These are phyloP conservation scores for Brachyopa scutellaris DNA, from an alignment of 2,888 invertebrate genomes.

Conservation along the genomic window DNA sequence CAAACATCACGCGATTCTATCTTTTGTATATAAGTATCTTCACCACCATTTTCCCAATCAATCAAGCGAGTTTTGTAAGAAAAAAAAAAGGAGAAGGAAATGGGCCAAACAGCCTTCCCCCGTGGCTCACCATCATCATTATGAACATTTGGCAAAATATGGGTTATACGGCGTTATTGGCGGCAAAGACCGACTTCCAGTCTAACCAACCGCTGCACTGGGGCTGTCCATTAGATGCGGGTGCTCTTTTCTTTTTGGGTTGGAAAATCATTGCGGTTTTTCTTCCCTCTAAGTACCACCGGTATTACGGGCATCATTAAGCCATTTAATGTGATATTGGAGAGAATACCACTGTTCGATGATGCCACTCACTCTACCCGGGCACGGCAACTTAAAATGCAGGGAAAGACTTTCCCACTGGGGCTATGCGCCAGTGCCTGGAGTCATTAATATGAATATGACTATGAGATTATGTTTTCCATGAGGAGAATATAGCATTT, in stretches of 20 bases:
- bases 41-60: background rate
- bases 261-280: background rate
- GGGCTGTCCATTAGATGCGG: slow-evolving; percentile 1
- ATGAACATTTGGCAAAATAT: slow-evolving; percentile 1
- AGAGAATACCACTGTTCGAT: background rate
- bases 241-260: background rate
- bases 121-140: background rate
- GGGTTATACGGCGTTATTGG: background rate
- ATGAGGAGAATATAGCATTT: slow-evolving; percentile 3
- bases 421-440: slow-evolving; percentile 6
- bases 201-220: background rate
- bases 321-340: slow-evolving; percentile 3
- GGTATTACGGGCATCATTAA: slow-evolving; percentile 23
- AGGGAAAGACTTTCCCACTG: slow-evolving; percentile 32
- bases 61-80: background rate
- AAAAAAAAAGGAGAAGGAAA: background rate
- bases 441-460: slow-evolving; percentile 33
- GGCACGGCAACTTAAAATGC: background rate
- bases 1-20: slow-evolving; percentile 9
- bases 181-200: background rate
- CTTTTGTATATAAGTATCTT: background rate
- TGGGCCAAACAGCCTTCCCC: background rate
- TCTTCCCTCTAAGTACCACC: background rate
- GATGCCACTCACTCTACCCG: background rate
- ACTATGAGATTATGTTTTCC: slow-evolving; percentile 3